Evolutionary conservation across 1,140 invertebrate genomes (phyloP), one percentile per base, ranked within the genome.

Genomic region (Kradibia gibbosae): DNA sequence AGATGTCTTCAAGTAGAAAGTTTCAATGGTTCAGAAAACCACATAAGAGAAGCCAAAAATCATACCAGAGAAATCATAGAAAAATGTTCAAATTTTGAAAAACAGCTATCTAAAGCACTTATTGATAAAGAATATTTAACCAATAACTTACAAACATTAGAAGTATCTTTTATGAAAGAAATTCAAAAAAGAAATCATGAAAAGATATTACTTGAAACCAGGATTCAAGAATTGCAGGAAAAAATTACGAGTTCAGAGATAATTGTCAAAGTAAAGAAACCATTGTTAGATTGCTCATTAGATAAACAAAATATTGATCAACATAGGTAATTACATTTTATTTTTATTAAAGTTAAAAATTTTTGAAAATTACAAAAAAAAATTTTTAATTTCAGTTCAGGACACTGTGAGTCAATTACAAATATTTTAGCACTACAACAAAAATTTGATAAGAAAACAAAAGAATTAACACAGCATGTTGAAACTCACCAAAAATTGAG

Each of bases 401-500:
- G 76, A 55, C 57, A 77, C 25, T 17, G 48, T 7, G 78, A 81
- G 50, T 82, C 82, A 22, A 62, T 75, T 4, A 70, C 65, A 73
- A 83, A 76, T 73, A 83, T 91, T n/a, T 88, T 88, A 79, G 85
- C 87, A 60, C 77, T 91, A 3, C 88, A 90, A 83, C 85, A 90
- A 62, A 87, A 89, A 65, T 90, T 84, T 83, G 89, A 91, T 60
- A 86, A 85, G 3, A 91, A 88, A 82, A 88, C 88, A 7, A 87
- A 86, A 80, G 89, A 92, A 80, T 87, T 92, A 75, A 90, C 87
- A 74, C 85, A 87, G 73, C 89, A 91, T 78, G 91, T 92, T 50
- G 88, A 90, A 86, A 86, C 84, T 78, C 89, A 92, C 85, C 89
- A 90, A 81, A 89, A 90, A 86, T 80, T 92, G 55, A 91, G 88